Evolutionary conservation across 2,888 invertebrate genomes (phyloP).

Genomic region (Toxonevra muliebris): DNA sequence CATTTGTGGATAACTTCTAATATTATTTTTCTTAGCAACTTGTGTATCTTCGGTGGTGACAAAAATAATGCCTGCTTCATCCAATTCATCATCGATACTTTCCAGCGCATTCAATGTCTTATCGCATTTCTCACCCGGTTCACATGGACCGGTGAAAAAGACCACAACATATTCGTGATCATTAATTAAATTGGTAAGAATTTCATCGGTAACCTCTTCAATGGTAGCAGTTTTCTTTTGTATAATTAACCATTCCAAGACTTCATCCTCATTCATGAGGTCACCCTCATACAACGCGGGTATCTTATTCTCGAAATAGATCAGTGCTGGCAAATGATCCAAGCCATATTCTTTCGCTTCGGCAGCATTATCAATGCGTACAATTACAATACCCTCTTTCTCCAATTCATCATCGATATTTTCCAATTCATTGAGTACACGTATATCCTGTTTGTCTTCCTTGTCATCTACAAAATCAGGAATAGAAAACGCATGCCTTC

Average conservation of each 20-base stretch:
- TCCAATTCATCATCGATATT: conserved; percentile 92
- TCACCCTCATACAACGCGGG: conserved; percentile 93
- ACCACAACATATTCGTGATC: conserved; percentile 95
- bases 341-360: conserved; percentile 92
- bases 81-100: conserved; percentile 91
- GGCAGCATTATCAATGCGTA: conserved; percentile 87
- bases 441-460: conserved; percentile 88
- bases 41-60: conserved; percentile 88
- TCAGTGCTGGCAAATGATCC: conserved; percentile 79
- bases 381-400: conserved; percentile 89
- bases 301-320: conserved; percentile 91
- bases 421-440: conserved; percentile 87
- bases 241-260: conserved; percentile 83
- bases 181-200: conserved; percentile 82
- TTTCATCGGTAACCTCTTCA: conserved; percentile 94
- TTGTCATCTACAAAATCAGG: conserved; percentile 75
- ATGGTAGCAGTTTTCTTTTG: conserved; percentile 91
- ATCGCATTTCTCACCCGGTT: conserved; percentile 88
- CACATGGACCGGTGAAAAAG: conserved; percentile 90
- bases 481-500: too few relatives aligned
- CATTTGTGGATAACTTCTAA: conserved; percentile 84
- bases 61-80: conserved; percentile 92
- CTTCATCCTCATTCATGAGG: conserved; percentile 90
- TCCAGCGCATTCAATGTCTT: conserved; percentile 85
- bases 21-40: conserved; percentile 84